Evolutionary conservation across 2,113 vertebrate genomes (phyloP), one percentile per base, ranked within the genome.

Genomic region (Ptilorrhoa leucosticta): DNA sequence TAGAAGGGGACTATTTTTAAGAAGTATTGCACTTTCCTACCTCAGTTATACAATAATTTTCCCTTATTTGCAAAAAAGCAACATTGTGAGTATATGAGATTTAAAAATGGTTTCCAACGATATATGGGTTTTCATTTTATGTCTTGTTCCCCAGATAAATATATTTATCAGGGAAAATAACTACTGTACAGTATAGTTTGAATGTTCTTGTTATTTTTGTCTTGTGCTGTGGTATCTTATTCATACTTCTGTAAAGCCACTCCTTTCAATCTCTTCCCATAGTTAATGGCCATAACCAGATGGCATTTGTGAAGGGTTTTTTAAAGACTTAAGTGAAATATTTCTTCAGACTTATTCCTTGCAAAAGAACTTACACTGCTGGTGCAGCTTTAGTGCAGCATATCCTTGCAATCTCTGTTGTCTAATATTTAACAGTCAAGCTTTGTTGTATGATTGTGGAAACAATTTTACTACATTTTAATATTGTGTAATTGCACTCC

Each of bases 231-330:
- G 47, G 56, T 57, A 45, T 60, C 54, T 48, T 85, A 64, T 40
- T 90, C 30, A 22, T 64, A 64, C 71, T 58, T 92, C 53, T 82
- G 16, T 31, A 69, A 94, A 84, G 53, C 61, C 70, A 75, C 77
- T 73, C 88, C 70, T 96, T 95, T 94, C 68, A 85, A 48, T 94
- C 68, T 89, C 60, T 81, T 81, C 72, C 53, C 48, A 51, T 71
- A 84, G 81, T 87, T 89, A 94, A 94, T 78, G 82, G 48, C 84
- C 66, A 87, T 88, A 92, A 83, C 57, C 75, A 94, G 71, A 86
- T 88, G 89, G 65, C 2, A 0, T 82, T 95, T 90, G 14, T 64
- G 86, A 82, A 94, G 56, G 58, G 54, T 80, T 96, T 95, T 90
- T 89, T 51, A 72, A 85, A 96, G 86, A 68, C 70, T 69, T 54